These are phyloP conservation scores for Spermophilus dauricus DNA, from an alignment of 2,113 vertebrate species.

Conservation along the genomic window DNA sequence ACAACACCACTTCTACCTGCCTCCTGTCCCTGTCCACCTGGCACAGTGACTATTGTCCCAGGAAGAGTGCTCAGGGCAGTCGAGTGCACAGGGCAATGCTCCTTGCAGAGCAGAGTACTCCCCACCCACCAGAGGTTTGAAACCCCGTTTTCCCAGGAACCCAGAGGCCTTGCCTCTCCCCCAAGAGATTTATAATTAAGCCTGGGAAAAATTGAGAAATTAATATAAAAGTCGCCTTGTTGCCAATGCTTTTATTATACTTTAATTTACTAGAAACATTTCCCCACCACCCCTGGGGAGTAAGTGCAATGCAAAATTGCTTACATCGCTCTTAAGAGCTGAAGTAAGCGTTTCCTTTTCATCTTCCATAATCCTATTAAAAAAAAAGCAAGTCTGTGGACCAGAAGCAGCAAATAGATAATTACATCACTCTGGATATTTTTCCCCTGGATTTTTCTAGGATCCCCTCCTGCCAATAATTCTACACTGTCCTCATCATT, in stretches of 20 bases:
- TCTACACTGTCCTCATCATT: slow-evolving; percentile 79
- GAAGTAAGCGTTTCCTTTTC: slow-evolving; percentile 88
- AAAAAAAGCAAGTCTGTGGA: slow-evolving; percentile 82
- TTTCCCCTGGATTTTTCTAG: slow-evolving; percentile 68
- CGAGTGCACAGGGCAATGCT: rapidly evolving
- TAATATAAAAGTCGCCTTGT: slow-evolving; percentile 85
- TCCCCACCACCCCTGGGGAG: slow-evolving; percentile 81
- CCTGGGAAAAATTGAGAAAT: slow-evolving; percentile 87
- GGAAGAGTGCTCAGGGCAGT: not conserved
- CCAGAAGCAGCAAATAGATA: slow-evolving; percentile 84
- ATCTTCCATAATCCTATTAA: slow-evolving; percentile 87
- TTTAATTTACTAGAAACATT: slow-evolving; percentile 88
- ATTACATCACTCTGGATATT: slow-evolving; percentile 82
- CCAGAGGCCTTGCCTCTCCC: not conserved
- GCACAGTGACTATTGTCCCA: rapidly evolving
- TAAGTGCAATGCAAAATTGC: slow-evolving; percentile 87
- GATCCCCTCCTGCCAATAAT: slow-evolving; percentile 65
- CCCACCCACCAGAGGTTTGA: rapidly evolving
- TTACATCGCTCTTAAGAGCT: slow-evolving; percentile 89
- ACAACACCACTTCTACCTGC: too few relatives aligned
- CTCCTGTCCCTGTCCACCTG: not conserved
- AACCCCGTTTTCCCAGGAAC: not conserved
- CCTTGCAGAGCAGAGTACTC: not conserved
- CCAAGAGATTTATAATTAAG: slow-evolving; percentile 84
- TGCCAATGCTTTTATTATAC: slow-evolving; percentile 87